Base-by-base conservation (phyloP, 2,113 vertebrate species). In the Eulemur rufifrons region DNA sequence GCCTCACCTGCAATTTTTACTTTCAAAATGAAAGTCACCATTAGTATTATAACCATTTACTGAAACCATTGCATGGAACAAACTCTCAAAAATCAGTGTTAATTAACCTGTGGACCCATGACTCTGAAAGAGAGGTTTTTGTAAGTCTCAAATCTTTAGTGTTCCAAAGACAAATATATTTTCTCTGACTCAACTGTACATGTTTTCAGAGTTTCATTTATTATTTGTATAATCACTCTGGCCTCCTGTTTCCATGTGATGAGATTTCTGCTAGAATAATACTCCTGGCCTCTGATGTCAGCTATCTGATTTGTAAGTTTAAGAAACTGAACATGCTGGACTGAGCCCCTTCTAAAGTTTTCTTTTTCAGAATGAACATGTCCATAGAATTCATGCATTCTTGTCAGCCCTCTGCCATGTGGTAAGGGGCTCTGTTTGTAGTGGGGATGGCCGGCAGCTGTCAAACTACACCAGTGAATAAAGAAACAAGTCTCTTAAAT, bases 401-500 rank as follows among this genome's bases (percentile, higher is more conserved):
- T 81, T 27, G 39, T 69, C 68, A 86, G n/a, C 50, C 29, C 59
- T 86, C 59, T 78, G 64, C 59, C 32, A 34, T 15, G 11, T 50
- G 50, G 50, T 37, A 50, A 39, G 13, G 54, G 47, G 45, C 14
- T 66, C 59, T 90, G 37, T 47, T 92, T 92, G 78, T 64, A 21
- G 15, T 34, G 27, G 10, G 11, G 71, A 68, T 90, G 66, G 27
- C 39, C 14, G 45, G 64, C 32, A 14, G 64, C 64, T 92, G 71
- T 87, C 77, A 90, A 61, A 77, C 59, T 37, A 61, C 18, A 64
- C n/a, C 32, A 7, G 23, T 45, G 37, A 92, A 29, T 71, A 73
- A 90, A n/a, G 45, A 84, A 92, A 74, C 34, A 37, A 50, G 20
- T 90, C 27, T 96, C 96, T 96, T 50, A 90, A 77, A 92, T 91